phyloP scores from a whole-genome alignment of 1,140 invertebrate species.

The Scaptomyza montana region DNA sequence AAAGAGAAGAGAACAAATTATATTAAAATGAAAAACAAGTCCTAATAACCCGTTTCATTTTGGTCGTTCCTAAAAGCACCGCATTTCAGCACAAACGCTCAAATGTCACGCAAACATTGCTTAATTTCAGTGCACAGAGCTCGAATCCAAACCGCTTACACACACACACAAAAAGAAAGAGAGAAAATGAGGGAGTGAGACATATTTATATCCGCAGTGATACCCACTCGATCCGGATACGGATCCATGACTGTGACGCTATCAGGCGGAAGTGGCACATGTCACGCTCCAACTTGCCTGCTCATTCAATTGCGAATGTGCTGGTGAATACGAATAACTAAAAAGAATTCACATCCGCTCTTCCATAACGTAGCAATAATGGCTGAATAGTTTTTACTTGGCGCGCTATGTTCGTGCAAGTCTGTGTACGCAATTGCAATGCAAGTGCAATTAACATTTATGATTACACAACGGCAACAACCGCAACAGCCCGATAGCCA shows the following conservation, averaged over 20 bases:
- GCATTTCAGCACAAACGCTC: constrained; percentile 67
- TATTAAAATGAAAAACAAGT: constrained; percentile 45
- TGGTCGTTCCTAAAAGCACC: constrained; percentile 51
- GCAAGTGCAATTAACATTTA: constrained; percentile 64
- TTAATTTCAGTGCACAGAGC: constrained; percentile 46
- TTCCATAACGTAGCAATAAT: constrained; percentile 65
- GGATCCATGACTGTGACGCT: constrained; percentile 71
- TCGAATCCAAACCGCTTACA: constrained; percentile 28
- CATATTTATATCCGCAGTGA: constrained; percentile 7
- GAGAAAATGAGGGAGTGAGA: not conserved
- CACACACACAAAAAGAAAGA: constrained; percentile 5
- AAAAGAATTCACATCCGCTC: constrained; percentile 61
- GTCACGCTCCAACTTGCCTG: constrained; percentile 69
- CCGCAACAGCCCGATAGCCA: constrained; percentile 10
- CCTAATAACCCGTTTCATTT: constrained; percentile 63
- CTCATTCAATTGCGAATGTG: constrained; percentile 65
- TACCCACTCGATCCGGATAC: constrained; percentile 64
- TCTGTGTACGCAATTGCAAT: constrained; percentile 20
- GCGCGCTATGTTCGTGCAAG: not conserved
- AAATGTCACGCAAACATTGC: constrained; percentile 70
- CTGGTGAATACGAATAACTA: constrained; percentile 37
- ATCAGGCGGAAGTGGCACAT: constrained; percentile 81
- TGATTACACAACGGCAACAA: constrained; percentile 58
- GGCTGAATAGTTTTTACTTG: constrained; percentile 52
- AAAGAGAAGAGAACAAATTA: constrained; percentile 24